phyloP scores from a whole-genome alignment of 2,888 invertebrate genomes.

The Drosophila seclusa region DNA sequence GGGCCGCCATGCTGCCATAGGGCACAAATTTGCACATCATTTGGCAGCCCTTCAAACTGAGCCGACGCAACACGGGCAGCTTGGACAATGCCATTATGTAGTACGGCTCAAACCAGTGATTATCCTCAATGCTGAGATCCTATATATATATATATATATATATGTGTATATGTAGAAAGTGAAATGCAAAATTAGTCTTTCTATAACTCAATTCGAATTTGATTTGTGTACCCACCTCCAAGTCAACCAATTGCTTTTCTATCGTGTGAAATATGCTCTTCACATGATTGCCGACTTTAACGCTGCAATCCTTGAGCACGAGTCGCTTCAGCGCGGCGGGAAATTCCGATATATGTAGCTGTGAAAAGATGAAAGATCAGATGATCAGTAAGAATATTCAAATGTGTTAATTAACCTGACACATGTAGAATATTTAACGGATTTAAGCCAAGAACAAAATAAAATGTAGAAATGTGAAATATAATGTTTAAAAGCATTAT shows the following conservation, averaged over 20 bases:
- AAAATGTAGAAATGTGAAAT: not conserved
- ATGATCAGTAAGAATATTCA: not conserved
- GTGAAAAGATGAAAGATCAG: constrained; percentile 20
- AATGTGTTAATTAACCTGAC: not conserved
- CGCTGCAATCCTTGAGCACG: constrained; percentile 83
- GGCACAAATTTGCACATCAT: constrained; percentile 90
- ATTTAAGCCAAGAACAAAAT: not conserved
- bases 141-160: constrained; percentile 72
- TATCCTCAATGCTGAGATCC: constrained; percentile 90
- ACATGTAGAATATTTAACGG: too few species aligned
- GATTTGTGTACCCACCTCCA: constrained; percentile 68
- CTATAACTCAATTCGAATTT: not conserved
- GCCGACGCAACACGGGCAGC: constrained; percentile 87
- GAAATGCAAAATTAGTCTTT: not conserved
- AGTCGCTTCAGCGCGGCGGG: constrained; percentile 88
- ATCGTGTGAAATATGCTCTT: constrained; percentile 83
- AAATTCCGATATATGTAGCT: constrained; percentile 88
- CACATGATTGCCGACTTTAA: constrained; percentile 72
- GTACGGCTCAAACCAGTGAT: constrained; percentile 91
- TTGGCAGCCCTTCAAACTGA: constrained; percentile 88
- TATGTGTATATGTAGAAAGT: constrained; percentile 77
- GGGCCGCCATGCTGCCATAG: constrained; percentile 90
- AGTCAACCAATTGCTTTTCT: constrained; percentile 76
- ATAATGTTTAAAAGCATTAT: not conserved
- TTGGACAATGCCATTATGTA: constrained; percentile 91